phyloP scores from a whole-genome alignment of 2,797 vertebrate species.

The Avahi laniger region DNA sequence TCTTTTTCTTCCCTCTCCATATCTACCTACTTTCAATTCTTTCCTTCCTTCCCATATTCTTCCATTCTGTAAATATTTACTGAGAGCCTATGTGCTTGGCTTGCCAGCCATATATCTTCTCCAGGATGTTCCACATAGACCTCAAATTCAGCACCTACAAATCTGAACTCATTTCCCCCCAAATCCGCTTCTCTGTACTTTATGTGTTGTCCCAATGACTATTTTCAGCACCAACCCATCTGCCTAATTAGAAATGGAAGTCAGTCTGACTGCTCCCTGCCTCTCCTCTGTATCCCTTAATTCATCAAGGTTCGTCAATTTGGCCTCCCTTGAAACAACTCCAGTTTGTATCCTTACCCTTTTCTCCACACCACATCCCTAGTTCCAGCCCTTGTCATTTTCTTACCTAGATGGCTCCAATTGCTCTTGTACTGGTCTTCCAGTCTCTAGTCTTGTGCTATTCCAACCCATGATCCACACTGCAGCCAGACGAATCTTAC shows the following conservation, averaged over 20 bases:
- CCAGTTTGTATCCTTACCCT: neutral
- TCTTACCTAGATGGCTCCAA: neutral
- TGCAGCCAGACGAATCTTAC: neutral
- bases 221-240: neutral
- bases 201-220: neutral
- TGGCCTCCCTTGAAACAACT: neutral
- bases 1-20: neutral
- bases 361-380: neutral
- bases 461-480: neutral
- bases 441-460: neutral
- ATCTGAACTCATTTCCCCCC: neutral
- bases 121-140: neutral
- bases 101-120: neutral
- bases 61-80: neutral
- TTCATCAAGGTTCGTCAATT: neutral
- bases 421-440: neutral
- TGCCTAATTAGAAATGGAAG: neutral
- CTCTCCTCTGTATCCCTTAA: neutral
- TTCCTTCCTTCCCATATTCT: neutral
- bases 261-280: neutral
- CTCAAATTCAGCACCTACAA: neutral
- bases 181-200: neutral
- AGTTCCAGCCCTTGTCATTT: neutral
- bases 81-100: neutral
- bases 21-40: neutral